A percentile compares a stretch with the other conserved stretches of the same genome.
These are phyloP conservation scores for Flexamia atlantica DNA, from an alignment of 2,888 invertebrate species.

Conservation along the genomic window DNA sequence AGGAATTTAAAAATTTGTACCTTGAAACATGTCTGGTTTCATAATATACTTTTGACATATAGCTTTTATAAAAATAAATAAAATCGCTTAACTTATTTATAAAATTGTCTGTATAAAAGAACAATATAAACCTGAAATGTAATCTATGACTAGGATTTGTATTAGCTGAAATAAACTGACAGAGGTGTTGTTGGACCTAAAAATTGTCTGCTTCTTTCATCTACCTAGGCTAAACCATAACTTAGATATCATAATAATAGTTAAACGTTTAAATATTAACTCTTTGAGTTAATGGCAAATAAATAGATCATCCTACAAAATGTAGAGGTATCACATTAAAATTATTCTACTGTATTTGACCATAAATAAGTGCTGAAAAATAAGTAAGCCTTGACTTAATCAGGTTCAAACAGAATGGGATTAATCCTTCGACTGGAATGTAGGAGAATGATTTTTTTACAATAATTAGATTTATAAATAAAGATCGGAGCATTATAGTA, in stretches of 20 bases:
- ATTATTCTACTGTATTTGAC: neutral
- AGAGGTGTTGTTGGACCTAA: slow-evolving; percentile 10
- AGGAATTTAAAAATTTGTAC: slow-evolving; percentile 22
- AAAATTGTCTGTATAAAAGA: slow-evolving; percentile 39
- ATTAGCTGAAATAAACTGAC: slow-evolving; percentile 31
- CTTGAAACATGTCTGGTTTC: slow-evolving; percentile 48
- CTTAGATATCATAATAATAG: neutral
- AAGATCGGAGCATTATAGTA: too few species aligned
- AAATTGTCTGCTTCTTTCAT: neutral
- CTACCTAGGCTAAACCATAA: neutral
- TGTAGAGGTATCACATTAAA: slow-evolving; percentile 35
- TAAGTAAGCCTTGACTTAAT: neutral
- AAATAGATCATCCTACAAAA: slow-evolving; percentile 33
- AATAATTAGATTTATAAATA: too few species aligned
- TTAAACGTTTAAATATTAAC: neutral
- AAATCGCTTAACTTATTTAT: slow-evolving; percentile 16
- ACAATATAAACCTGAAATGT: slow-evolving; percentile 35
- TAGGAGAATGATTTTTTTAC: too few species aligned
- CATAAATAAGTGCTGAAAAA: slow-evolving; percentile 40
- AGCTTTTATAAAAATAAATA: slow-evolving; percentile 28
- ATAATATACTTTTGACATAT: slow-evolving; percentile 44
- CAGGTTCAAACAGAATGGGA: too few species aligned
- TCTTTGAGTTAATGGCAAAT: slow-evolving; percentile 25
- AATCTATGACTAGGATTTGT: slow-evolving; percentile 51
- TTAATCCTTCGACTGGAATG: too few species aligned